Evolutionary conservation across 1,140 invertebrate genomes (phyloP).

Genomic region (Atta cephalotes): DNA sequence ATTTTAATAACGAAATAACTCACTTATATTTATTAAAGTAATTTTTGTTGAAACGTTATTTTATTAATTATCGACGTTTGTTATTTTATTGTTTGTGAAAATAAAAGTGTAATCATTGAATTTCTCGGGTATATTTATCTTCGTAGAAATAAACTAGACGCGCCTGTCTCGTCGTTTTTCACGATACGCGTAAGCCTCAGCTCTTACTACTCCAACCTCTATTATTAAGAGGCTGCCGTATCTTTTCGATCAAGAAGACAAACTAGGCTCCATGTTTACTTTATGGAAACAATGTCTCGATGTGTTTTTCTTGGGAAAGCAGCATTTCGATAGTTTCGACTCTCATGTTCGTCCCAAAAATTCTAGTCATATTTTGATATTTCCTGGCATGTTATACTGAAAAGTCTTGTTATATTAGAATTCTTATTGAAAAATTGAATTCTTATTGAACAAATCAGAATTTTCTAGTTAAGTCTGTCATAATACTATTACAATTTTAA

Average conservation of each 20-base stretch:
- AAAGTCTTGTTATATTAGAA: too few species aligned
- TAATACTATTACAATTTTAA: too few species aligned
- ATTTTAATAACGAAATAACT: background rate
- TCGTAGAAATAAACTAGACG: background rate
- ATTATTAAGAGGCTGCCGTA: conserved; percentile 58
- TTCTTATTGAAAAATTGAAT: too few species aligned
- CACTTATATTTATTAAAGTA: background rate
- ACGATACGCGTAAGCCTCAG: conserved; percentile 29
- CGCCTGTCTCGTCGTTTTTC: background rate
- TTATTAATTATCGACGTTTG: background rate
- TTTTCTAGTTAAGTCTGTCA: too few species aligned
- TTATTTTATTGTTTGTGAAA: background rate
- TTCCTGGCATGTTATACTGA: background rate
- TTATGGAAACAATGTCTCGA: conserved; percentile 55
- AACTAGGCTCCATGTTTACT: conserved; percentile 47
- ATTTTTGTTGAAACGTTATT: background rate
- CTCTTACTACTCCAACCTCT: conserved; percentile 7
- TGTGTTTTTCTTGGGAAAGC: conserved; percentile 30
- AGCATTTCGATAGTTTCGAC: conserved; percentile 31
- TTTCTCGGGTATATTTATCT: background rate
- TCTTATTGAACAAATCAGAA: too few species aligned
- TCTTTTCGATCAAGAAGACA: conserved; percentile 64
- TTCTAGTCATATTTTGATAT: background rate
- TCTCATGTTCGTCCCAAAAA: conserved; percentile 26
- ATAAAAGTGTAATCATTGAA: background rate